Conservation (phyloP, 2,113 vertebrate genomes). For the Taxidea taxus region DNA sequence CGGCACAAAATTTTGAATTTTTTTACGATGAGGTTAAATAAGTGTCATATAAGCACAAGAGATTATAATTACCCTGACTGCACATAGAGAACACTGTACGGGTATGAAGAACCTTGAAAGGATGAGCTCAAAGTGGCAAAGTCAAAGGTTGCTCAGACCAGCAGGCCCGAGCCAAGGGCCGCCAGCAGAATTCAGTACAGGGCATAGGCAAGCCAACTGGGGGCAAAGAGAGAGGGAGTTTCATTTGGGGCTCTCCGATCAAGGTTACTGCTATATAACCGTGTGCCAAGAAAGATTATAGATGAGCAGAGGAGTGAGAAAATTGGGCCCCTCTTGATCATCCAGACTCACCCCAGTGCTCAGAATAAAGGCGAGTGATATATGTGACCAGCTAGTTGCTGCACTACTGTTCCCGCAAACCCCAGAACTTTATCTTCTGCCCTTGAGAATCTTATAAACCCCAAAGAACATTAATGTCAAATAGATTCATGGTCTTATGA, state of each 20-base stretch:
- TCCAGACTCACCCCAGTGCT: neutral
- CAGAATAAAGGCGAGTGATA: neutral
- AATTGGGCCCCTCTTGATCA: neutral
- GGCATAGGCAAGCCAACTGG: neutral
- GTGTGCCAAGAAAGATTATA: neutral
- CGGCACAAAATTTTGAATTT: neutral
- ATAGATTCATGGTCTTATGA: neutral
- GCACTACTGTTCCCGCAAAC: neutral
- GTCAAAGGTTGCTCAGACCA: neutral
- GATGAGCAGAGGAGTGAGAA: neutral
- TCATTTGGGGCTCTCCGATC: neutral
- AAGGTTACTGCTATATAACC: neutral
- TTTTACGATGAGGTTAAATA: neutral
- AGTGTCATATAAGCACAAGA: neutral
- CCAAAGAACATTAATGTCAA: neutral
- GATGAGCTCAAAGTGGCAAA: neutral
- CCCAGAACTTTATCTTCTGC: neutral
- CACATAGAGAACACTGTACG: neutral
- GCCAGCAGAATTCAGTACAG: neutral
- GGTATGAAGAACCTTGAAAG: neutral
- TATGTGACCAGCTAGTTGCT: neutral
- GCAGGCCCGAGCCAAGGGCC: neutral
- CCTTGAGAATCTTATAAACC: neutral
- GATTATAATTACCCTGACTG: neutral
- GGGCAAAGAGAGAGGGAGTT: fast-evolving